These are phyloP conservation scores for Strigamia transsilvanica DNA, from an alignment of 2,888 invertebrate genomes.

Conservation along the genomic window DNA sequence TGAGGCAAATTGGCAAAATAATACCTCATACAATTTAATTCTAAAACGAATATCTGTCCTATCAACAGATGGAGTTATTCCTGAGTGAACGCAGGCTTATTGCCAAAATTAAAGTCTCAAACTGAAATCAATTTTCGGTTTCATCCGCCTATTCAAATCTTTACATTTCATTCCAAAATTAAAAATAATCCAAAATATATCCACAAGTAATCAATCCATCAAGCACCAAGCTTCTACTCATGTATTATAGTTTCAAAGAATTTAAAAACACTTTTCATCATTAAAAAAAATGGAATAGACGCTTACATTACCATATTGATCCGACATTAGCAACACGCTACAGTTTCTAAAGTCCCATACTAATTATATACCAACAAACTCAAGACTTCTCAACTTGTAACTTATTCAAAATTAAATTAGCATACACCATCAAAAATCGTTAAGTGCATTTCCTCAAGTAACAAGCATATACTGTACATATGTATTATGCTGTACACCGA, in stretches of 20 bases:
- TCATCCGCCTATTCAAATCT: neutral
- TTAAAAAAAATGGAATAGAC: neutral
- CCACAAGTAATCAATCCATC: no score
- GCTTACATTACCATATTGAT: constrained; percentile 22
- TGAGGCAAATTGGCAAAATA: neutral
- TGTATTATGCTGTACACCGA: no score
- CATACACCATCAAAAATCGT: constrained; percentile 15
- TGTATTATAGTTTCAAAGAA: neutral
- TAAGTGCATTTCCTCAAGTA: neutral
- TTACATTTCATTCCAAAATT: neutral
- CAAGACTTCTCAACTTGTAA: constrained; percentile 31
- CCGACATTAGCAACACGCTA: constrained; percentile 9
- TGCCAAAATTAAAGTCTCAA: neutral
- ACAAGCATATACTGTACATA: neutral
- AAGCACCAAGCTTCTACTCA: neutral
- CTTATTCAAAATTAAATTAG: constrained; percentile 31
- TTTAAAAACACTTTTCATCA: neutral
- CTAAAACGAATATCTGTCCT: neutral
- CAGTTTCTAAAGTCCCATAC: constrained; percentile 13
- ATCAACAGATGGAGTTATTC: constrained; percentile 10
- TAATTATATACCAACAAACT: constrained; percentile 31
- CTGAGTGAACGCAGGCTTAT: neutral
- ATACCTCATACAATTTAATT: constrained; percentile 6
- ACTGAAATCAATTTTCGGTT: neutral
- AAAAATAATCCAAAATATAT: no score